These are phyloP conservation scores for Eupeodes latifasciatus DNA, from an alignment of 2,888 invertebrate species.

Conservation along the genomic window DNA sequence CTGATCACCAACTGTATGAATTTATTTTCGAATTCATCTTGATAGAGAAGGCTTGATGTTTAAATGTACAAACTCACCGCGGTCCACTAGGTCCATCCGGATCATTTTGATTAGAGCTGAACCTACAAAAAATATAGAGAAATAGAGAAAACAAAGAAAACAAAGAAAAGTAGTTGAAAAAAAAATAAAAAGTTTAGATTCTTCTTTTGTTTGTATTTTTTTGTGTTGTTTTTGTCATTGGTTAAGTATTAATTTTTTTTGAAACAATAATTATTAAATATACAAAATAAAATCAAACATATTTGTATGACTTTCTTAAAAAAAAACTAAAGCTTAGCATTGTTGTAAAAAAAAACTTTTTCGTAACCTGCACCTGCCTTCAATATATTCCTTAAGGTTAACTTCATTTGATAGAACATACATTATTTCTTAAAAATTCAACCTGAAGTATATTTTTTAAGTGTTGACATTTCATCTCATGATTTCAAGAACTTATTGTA, in stretches of 20 bases:
- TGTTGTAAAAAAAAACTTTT: not conserved
- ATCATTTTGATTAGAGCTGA: constrained; percentile 84
- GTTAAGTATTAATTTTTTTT: not conserved
- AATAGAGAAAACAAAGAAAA: constrained; percentile 79
- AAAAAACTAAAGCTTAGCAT: not conserved
- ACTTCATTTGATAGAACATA: not conserved
- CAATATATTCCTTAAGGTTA: constrained; percentile 76
- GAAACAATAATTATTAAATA: not conserved
- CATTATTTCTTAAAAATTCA: not conserved
- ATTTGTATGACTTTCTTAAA: not conserved
- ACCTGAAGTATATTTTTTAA: no score
- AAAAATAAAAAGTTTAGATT: constrained; percentile 61
- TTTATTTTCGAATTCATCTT: constrained; percentile 31
- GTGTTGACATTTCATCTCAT: no score
- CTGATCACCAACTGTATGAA: constrained; percentile 27
- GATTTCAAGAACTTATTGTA: no score
- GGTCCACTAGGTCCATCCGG: constrained; percentile 81
- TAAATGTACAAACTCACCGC: constrained; percentile 81
- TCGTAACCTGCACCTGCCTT: constrained; percentile 68
- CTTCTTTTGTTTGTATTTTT: constrained; percentile 42
- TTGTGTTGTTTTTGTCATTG: constrained; percentile 13
- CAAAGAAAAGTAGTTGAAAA: constrained; percentile 77
- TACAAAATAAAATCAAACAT: not conserved
- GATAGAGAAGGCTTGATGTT: constrained; percentile 41
- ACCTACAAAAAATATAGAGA: constrained; percentile 81